Percentiles rank a stretch among this genome's conserved stretches.
These are phyloP conservation scores for Myotis davidii DNA, from an alignment of 2,113 vertebrate genomes.

Conservation along the genomic window DNA sequence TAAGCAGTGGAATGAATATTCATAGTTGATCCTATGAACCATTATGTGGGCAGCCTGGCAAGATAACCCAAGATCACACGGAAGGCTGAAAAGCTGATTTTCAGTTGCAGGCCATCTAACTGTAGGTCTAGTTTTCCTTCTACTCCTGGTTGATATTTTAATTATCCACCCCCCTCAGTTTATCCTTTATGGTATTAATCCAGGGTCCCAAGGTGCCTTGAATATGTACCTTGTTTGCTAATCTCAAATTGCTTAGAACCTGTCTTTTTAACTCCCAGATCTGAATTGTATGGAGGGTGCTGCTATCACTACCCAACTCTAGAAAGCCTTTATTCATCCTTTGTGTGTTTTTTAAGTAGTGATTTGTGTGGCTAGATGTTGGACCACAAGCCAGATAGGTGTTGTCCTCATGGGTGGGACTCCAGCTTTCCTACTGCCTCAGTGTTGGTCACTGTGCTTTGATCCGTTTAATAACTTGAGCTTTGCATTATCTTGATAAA, in stretches of 20 bases:
- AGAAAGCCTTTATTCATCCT: background rate
- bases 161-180: background rate
- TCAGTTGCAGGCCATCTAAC: background rate
- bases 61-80: background rate
- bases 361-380: background rate
- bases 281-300: background rate
- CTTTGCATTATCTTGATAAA: background rate
- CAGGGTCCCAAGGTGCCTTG: background rate
- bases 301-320: background rate
- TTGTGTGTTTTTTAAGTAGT: background rate
- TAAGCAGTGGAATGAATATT: background rate
- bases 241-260: background rate
- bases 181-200: background rate
- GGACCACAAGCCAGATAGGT: background rate
- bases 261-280: background rate
- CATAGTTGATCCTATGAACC: background rate
- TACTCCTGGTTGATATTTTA: background rate
- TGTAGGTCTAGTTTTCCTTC: background rate
- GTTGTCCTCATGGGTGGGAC: background rate
- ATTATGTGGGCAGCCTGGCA: background rate
- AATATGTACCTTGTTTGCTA: background rate
- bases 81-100: background rate
- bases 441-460: background rate
- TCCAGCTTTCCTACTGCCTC: background rate
- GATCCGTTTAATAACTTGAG: background rate